Percentiles rank a stretch among this genome's conserved stretches.
These are phyloP conservation scores for Pogonus chalceus DNA, from an alignment of 1,140 invertebrate species.

Conservation along the genomic window DNA sequence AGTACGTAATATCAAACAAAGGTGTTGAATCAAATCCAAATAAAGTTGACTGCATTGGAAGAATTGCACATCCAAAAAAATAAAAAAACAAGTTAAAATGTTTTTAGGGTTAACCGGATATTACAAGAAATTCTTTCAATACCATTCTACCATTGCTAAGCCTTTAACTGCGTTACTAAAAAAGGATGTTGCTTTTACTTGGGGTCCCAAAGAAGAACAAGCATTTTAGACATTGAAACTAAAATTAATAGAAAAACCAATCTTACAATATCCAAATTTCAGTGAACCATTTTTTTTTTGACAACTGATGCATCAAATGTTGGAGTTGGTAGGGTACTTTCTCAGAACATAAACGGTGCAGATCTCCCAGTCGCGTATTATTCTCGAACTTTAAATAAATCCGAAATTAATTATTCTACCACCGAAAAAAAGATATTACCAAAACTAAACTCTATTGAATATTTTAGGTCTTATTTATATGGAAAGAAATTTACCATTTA, in stretches of 20 bases:
- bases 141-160: constrained; percentile 25
- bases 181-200: constrained; percentile 21
- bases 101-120: constrained; percentile 32
- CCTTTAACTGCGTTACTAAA: constrained; percentile 24
- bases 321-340: constrained; percentile 29
- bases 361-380: constrained; percentile 27
- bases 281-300: constrained; percentile 22
- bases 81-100: constrained; percentile 16
- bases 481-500: no score
- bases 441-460: no score
- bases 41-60: constrained; percentile 12
- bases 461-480: no score
- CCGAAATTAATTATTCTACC: neutral
- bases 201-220: constrained; percentile 15
- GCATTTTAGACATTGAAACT: constrained; percentile 23
- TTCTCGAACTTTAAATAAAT: constrained; percentile 18
- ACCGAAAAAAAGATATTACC: neutral
- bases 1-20: constrained; percentile 5
- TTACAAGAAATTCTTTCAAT: constrained; percentile 28
- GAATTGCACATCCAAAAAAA: constrained; percentile 14
- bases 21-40: constrained; percentile 14
- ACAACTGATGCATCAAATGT: constrained; percentile 29
- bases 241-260: constrained; percentile 24
- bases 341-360: constrained; percentile 19
- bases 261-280: constrained; percentile 32